Evolutionary conservation across 2,888 invertebrate genomes (phyloP), one percentile per base, ranked within the genome.

Genomic region (Antheraea assamensis): DNA sequence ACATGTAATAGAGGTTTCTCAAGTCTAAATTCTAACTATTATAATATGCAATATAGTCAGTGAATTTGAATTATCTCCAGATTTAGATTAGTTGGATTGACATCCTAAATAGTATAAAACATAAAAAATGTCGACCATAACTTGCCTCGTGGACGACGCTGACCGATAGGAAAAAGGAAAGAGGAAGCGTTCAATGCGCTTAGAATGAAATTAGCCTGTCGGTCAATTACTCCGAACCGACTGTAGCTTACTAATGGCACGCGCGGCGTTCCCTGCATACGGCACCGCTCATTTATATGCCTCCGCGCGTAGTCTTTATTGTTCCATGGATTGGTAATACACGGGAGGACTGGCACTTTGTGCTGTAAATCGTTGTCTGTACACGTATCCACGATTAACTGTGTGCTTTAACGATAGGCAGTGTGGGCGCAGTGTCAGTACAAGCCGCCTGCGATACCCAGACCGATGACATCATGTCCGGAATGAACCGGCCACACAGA

Each of bases 141-240:
- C 80, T 81, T 82, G 87, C 84, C 89, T 87, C 87, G 89, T 87
- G 88, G 86, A 83, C 87, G 87, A 84, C 85, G 88, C 88, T 94
- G 93, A 93, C 93, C 93, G 94, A 93, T 94, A 93, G 94, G 93
- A 94, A 94, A 94, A 90, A 93, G 94, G 94, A 92, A 94, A 94
- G 93, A 94, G 94, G 94, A 94, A 94, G 92, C 92, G 85, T 79
- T 85, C 88, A 88, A 94, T 93, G 94, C 91, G 93, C 82, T 83
- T 92, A 89, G 94, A 93, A 94, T 94, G 90, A 92, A 90, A 94
- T 94, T 92, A 94, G 90, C 91, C 85, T 86, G 90, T 82, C 92
- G 94, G 94, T 94, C 94, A 93, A 94, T 94, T 94, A 93, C 94
- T 93, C 90, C 92, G 90, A 83, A 86, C 87, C 88, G 85, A 85